Conservation (phyloP, 2,797 vertebrate genomes). For the Eulemur coronatus region DNA sequence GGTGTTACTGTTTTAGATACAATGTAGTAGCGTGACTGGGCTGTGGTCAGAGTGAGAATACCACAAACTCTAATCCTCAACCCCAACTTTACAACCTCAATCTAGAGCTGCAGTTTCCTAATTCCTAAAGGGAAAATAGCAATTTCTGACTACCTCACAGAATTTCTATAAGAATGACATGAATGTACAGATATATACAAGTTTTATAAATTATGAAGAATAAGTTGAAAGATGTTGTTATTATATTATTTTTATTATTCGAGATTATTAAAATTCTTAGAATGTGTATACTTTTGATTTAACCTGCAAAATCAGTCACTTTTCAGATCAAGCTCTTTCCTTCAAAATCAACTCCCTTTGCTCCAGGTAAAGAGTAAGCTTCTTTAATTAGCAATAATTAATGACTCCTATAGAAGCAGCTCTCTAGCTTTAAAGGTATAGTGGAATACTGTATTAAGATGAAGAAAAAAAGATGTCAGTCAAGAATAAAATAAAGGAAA, state of each 20-base stretch:
- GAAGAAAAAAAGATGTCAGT: neutral
- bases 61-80: neutral
- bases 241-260: neutral
- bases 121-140: neutral
- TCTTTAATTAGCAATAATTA: constrained; percentile 52
- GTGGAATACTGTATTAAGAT: neutral
- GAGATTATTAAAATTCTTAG: neutral
- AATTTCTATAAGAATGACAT: neutral
- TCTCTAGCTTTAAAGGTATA: neutral
- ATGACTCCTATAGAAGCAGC: neutral
- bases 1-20: neutral
- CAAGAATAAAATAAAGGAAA: neutral
- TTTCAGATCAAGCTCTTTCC: constrained; percentile 23
- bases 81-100: neutral
- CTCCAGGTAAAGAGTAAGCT: neutral
- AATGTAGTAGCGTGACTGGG: neutral
- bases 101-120: neutral
- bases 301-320: constrained; percentile 7
- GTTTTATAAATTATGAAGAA: neutral
- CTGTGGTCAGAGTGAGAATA: neutral
- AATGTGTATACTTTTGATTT: neutral
- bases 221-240: neutral
- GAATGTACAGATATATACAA: neutral
- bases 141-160: neutral
- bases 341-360: constrained; percentile 40